Conservation (phyloP, 2,797 vertebrate genomes). For the Sebastes steindachneri region DNA sequence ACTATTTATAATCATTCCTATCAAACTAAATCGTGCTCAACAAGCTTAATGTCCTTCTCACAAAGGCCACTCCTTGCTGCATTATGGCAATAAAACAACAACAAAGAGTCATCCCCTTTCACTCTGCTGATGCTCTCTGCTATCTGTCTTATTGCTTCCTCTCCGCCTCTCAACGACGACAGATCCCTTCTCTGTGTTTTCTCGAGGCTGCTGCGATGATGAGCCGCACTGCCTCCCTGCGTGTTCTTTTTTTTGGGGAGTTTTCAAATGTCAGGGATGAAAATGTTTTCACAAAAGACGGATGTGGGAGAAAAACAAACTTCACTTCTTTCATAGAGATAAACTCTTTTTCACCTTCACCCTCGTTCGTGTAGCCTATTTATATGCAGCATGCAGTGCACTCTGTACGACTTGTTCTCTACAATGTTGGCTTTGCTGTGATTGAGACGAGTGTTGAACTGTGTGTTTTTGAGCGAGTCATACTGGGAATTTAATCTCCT, state of each 20-base stretch:
- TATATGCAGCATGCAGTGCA: background rate
- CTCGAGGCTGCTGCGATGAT: background rate
- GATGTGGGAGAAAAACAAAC: slow-evolving; percentile 13
- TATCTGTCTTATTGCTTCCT: slow-evolving; percentile 1
- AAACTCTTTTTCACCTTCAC: background rate
- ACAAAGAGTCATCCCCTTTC: background rate
- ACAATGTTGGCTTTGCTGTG: background rate
- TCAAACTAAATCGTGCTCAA: slow-evolving; percentile 2
- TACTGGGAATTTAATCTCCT: slow-evolving; percentile 5
- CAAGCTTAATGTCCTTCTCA: slow-evolving; percentile 2
- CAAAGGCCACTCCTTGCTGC: background rate
- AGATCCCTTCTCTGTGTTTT: slow-evolving; percentile 20
- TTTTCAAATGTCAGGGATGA: slow-evolving; percentile 8
- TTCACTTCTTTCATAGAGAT: slow-evolving; percentile 4
- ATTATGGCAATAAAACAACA: background rate
- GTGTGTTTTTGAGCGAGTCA: background rate
- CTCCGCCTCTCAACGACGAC: slow-evolving; percentile 6
- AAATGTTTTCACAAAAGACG: slow-evolving; percentile 4
- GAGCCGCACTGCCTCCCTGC: background rate
- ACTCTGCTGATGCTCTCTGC: slow-evolving; percentile 8
- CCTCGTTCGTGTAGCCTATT: background rate
- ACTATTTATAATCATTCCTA: background rate
- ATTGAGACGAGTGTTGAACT: background rate
- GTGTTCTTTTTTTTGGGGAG: slow-evolving; percentile 3
- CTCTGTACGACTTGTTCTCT: background rate